phyloP scores from a whole-genome alignment of 2,888 invertebrate species.

The Tryphoninae sp. region DNA sequence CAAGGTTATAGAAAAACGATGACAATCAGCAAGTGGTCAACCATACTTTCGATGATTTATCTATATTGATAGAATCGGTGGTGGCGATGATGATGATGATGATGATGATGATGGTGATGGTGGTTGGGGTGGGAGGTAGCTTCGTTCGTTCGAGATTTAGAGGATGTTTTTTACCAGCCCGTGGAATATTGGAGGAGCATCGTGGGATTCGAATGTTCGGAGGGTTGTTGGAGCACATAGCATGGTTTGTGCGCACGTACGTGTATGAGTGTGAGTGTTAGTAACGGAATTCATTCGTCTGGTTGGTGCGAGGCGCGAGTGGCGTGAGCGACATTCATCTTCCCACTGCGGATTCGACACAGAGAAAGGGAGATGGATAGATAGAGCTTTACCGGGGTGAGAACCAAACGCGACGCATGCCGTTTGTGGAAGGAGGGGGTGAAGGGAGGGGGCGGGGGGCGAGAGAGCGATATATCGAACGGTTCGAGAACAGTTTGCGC shows the following conservation, averaged over 20 bases:
- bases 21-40: conserved; percentile 33
- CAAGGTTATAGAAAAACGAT: conserved; percentile 44
- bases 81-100: background rate
- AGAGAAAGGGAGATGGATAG: conserved; percentile 53
- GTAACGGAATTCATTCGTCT: conserved; percentile 63
- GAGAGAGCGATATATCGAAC: conserved; percentile 72
- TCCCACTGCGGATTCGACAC: conserved; percentile 71
- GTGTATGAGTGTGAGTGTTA: conserved; percentile 22
- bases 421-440: conserved; percentile 14
- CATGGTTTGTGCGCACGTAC: conserved; percentile 24
- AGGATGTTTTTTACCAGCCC: conserved; percentile 20
- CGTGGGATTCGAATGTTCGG: conserved; percentile 55
- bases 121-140: background rate
- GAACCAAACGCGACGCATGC: conserved; percentile 35
- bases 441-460: background rate
- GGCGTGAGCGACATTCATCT: conserved; percentile 75
- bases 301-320: conserved; percentile 49
- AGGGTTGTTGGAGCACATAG: conserved; percentile 29
- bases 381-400: conserved; percentile 30
- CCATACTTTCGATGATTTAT: conserved; percentile 48
- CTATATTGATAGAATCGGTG: conserved; percentile 31
- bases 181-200: conserved; percentile 56
- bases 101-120: background rate
- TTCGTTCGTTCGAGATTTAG: conserved; percentile 40
- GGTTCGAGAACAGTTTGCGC: conserved; percentile 78